These are phyloP conservation scores for Atrichornis clamosus DNA, from an alignment of 2,113 vertebrate genomes.

Conservation along the genomic window DNA sequence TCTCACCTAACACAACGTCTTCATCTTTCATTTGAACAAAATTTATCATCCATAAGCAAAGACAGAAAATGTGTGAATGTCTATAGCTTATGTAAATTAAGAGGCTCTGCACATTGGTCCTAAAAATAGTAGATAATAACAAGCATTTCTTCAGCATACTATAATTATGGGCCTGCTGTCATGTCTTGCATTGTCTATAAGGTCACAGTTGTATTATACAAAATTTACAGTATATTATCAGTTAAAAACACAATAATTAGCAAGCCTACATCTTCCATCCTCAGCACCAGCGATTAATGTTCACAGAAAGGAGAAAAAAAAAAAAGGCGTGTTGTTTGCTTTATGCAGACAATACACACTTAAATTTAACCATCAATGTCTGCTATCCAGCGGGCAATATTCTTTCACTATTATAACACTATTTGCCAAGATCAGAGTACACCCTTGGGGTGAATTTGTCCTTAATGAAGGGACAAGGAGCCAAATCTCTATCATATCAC, in stretches of 20 bases:
- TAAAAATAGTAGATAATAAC: constrained; percentile 84
- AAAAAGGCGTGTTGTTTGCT: constrained; percentile 66
- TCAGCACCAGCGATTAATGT: constrained; percentile 80
- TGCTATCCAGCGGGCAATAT: constrained; percentile 79
- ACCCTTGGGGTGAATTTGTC: constrained; percentile 84
- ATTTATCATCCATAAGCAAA: constrained; percentile 77
- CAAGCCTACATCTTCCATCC: constrained; percentile 67
- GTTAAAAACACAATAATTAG: constrained; percentile 83
- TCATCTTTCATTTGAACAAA: constrained; percentile 76
- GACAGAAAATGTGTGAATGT: constrained; percentile 81
- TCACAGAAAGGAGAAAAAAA: constrained; percentile 71
- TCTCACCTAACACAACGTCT: constrained; percentile 65
- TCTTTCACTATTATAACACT: constrained; percentile 78
- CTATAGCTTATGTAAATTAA: constrained; percentile 85
- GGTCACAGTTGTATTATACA: constrained; percentile 76
- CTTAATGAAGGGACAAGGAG: constrained; percentile 83
- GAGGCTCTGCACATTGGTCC: constrained; percentile 68
- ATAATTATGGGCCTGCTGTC: constrained; percentile 78
- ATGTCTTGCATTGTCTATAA: constrained; percentile 73
- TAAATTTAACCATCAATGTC: constrained; percentile 87
- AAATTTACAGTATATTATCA: constrained; percentile 82
- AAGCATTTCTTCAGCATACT: constrained; percentile 74
- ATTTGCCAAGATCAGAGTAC: constrained; percentile 81
- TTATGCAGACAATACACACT: constrained; percentile 79
- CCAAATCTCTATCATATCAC: constrained; percentile 57